phyloP scores from a whole-genome alignment of 2,113 vertebrate species.

The Amblyopsis rosae region DNA sequence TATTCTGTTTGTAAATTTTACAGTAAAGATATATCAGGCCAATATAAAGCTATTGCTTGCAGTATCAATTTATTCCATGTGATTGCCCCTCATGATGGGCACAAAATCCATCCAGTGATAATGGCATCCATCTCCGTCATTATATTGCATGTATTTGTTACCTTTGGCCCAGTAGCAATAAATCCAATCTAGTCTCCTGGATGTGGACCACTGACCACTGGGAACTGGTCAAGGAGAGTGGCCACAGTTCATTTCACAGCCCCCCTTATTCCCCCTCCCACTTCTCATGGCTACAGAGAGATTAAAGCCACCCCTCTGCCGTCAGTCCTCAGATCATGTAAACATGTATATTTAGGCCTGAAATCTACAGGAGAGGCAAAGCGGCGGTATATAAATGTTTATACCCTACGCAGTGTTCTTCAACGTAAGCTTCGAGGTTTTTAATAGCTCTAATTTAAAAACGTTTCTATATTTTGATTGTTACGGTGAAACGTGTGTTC shows the following conservation, averaged over 20 bases:
- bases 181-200: conserved; percentile 78
- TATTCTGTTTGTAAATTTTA: conserved; percentile 62
- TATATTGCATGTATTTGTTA: conserved; percentile 79
- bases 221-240: conserved; percentile 77
- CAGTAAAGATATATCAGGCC: conserved; percentile 64
- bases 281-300: conserved; percentile 58
- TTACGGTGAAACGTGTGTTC: background rate
- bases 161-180: conserved; percentile 79
- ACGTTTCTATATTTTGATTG: background rate
- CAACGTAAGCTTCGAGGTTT: no score
- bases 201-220: conserved; percentile 76
- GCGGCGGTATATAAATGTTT: background rate
- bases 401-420: no score
- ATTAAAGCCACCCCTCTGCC: conserved; percentile 46
- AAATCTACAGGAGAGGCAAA: background rate
- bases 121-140: conserved; percentile 70
- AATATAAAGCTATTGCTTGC: conserved; percentile 70
- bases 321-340: conserved; percentile 13
- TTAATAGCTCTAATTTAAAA: background rate
- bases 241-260: conserved; percentile 75
- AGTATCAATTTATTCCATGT: conserved; percentile 78
- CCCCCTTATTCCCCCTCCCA: conserved; percentile 10
- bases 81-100: conserved; percentile 72
- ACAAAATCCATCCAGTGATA: conserved; percentile 73
- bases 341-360: conserved; percentile 16